Conservation (phyloP, 2,113 vertebrate species). For the Corythoichthys intestinalis region DNA sequence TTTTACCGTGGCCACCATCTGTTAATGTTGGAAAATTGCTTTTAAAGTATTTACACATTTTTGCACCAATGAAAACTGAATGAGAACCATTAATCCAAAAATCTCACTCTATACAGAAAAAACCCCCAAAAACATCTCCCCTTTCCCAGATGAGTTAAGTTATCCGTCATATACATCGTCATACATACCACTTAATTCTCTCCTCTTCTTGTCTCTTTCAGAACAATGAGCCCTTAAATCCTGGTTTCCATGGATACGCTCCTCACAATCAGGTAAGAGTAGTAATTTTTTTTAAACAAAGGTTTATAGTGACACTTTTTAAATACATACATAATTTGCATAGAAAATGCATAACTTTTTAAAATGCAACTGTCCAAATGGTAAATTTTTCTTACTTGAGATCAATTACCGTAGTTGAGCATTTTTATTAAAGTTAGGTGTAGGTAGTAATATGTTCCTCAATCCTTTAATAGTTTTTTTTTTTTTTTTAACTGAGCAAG, state of each 20-base stretch:
- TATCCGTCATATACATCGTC: constrained; percentile 18
- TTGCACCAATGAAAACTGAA: neutral
- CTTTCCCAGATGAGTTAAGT: constrained; percentile 10
- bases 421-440: neutral
- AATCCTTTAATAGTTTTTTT: too few species aligned
- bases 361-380: neutral
- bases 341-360: neutral
- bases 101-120: neutral
- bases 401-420: neutral
- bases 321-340: constrained; percentile 3
- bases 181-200: constrained; percentile 43
- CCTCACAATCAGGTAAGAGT: constrained; percentile 73
- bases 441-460: neutral
- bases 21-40: neutral
- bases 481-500: neutral
- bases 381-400: neutral
- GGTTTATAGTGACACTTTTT: constrained; percentile 12
- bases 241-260: constrained; percentile 74
- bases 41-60: neutral
- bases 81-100: neutral
- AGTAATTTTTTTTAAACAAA: constrained; percentile 25
- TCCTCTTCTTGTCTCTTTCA: constrained; percentile 62
- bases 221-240: constrained; percentile 76
- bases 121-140: neutral
- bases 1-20: neutral